phyloP scores from a whole-genome alignment of 2,113 vertebrate species.

The Pristiophorus japonicus region DNA sequence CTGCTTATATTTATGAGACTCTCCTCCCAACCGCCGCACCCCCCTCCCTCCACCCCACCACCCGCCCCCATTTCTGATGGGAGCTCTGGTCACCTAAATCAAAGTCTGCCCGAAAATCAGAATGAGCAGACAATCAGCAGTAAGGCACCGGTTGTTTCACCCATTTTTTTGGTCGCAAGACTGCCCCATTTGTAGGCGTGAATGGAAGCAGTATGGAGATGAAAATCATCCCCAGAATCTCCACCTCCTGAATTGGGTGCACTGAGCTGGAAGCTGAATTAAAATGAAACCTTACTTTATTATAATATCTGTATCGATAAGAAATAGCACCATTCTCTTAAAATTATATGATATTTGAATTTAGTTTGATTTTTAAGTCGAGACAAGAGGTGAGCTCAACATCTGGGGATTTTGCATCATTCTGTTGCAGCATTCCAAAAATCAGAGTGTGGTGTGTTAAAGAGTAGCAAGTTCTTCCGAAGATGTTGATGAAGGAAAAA shows the following conservation, averaged over 20 bases:
- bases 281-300: background rate
- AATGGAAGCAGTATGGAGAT: background rate
- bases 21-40: too few species aligned
- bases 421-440: background rate
- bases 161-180: too few species aligned
- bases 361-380: background rate
- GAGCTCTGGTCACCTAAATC: background rate
- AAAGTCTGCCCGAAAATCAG: background rate
- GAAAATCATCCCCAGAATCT: background rate
- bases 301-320: background rate
- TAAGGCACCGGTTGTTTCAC: too few species aligned
- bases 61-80: background rate
- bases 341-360: background rate
- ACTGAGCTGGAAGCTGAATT: background rate
- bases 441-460: too few species aligned
- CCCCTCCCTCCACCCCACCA: too few species aligned
- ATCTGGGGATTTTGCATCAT: background rate
- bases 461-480: background rate
- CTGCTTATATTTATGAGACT: background rate
- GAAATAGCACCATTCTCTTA: background rate
- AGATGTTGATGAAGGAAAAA: background rate
- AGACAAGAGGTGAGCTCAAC: background rate
- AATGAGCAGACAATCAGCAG: background rate
- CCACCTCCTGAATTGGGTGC: background rate
- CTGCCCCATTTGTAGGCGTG: too few species aligned